Conservation (phyloP, 2,797 vertebrate genomes). For the Neosilurus hyrtlii region DNA sequence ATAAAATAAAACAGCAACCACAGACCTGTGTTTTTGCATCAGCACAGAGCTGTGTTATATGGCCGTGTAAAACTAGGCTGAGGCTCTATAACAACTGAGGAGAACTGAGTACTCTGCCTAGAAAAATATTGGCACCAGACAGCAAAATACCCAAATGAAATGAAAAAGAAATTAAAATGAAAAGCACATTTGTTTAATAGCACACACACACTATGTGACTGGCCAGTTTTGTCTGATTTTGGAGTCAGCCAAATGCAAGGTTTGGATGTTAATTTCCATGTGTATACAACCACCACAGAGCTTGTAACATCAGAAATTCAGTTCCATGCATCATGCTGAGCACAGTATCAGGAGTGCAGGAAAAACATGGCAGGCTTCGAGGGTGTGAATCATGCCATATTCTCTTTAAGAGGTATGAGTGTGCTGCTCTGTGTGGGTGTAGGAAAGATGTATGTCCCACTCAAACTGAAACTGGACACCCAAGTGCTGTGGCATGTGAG, state of each 20-base stretch:
- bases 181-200: background rate
- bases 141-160: background rate
- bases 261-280: background rate
- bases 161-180: background rate
- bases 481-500: background rate
- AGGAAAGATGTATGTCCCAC: background rate
- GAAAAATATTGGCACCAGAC: background rate
- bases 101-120: background rate
- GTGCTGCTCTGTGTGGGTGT: slow-evolving; percentile 37
- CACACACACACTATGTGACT: background rate
- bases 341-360: slow-evolving; percentile 6
- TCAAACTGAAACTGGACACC: slow-evolving; percentile 24
- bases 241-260: background rate
- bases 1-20: background rate
- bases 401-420: slow-evolving; percentile 24
- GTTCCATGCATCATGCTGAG: slow-evolving; percentile 13
- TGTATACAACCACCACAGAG: background rate
- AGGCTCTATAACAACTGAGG: background rate
- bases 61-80: background rate
- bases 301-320: background rate
- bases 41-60: background rate
- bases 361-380: slow-evolving; percentile 1
- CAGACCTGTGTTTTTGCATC: background rate
- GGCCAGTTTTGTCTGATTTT: no score
- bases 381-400: slow-evolving; percentile 20